Base-by-base conservation (phyloP, 2,888 invertebrate genomes). In the Machimus atricapillus region DNA sequence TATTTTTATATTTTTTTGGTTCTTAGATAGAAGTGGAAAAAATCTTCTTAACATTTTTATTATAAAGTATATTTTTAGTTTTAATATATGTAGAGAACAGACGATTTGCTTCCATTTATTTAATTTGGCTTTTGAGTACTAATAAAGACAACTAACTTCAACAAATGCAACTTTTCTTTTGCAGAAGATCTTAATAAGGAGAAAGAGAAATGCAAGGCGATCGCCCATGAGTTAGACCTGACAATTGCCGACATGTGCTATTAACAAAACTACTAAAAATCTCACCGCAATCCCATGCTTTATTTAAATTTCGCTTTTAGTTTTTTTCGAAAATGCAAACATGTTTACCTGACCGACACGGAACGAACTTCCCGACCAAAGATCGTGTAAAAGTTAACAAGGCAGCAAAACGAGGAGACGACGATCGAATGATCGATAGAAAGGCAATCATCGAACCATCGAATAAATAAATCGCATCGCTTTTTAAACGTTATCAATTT, bases 151-250 rank as follows among this genome's bases (percentile, higher is more conserved):
- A 66, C 88, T 89, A 89, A 89, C 89, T 87, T 37, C 0, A 7
- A 16, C 7, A 66, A 83, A 37, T 88, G 78, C 52, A 87, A 73
- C 73, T 88, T 89, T 76, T 88, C 86, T 91, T 91, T 94, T 94
- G 90, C 95, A 97, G 97, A 97, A 93, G 97, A 97, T 92, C 95
- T 97, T 91, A 94, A 96, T 90, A 96, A 96, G 93, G 97, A 97
- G 92, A 98, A 98, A 94, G 97, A 98, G 95, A 98, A 97, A 94
- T 99, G 97, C 95, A 99, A 99, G 95, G 96, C 96, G 90, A 98
- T 99, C 93, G 98, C 98, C 91, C 98, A 98, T 93, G 98, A 99
- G 94, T 96, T 99, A 95, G 98, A 98, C 94, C 96, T 97, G 93
- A 98, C 98, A 89, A 98, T 98, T 93, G 98, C 98, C 90, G 98